A percentile compares a stretch with the other conserved stretches of the same genome.
These are phyloP conservation scores for Lathamus discolor DNA, from an alignment of 2,113 vertebrate species.

Conservation along the genomic window DNA sequence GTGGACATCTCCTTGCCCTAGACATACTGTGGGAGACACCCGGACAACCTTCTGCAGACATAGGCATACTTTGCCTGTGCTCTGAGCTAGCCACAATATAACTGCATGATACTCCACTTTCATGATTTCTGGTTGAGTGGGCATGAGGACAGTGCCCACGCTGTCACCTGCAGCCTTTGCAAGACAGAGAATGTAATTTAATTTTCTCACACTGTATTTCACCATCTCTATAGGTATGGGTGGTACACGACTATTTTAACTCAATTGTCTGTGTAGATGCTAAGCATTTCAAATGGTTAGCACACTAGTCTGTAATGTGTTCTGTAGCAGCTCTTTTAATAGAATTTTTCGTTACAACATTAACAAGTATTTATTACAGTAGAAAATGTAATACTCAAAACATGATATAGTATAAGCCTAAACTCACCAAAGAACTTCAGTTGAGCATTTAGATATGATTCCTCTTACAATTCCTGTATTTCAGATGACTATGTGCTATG, in stretches of 20 bases:
- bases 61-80: not conserved
- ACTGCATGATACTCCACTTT: not conserved
- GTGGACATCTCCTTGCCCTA: not conserved
- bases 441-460: not conserved
- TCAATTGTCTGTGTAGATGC: not conserved
- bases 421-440: not conserved
- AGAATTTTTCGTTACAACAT: not conserved
- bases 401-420: not conserved
- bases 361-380: not conserved
- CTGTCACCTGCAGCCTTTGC: not conserved
- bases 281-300: not conserved
- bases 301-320: not conserved
- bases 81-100: not conserved
- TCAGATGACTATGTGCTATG: conserved; percentile 74
- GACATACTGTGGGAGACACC: not conserved
- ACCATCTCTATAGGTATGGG: not conserved
- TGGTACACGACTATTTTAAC: not conserved
- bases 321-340: not conserved
- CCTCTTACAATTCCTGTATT: conserved; percentile 28
- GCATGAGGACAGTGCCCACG: not conserved
- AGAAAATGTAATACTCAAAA: not conserved
- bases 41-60: not conserved
- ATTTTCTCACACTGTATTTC: not conserved
- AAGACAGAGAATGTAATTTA: not conserved
- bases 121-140: not conserved